phyloP scores from a whole-genome alignment of 2,888 invertebrate species.

The Desoria tigrina region DNA sequence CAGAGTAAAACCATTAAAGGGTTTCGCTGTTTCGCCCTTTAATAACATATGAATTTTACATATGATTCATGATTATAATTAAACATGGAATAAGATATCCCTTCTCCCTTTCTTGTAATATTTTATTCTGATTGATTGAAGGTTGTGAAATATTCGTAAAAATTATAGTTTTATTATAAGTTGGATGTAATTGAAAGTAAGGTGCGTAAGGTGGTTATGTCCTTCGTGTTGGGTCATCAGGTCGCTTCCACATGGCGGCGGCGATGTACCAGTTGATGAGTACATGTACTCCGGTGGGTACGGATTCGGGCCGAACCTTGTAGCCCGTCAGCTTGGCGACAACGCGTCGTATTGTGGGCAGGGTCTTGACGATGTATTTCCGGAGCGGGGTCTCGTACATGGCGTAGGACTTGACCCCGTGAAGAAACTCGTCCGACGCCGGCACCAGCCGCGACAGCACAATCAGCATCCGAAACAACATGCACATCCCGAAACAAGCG shows the following conservation, averaged over 20 bases:
- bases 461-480: constrained; percentile 42
- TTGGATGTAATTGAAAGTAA: no score
- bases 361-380: constrained; percentile 32
- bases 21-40: no score
- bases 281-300: constrained; percentile 33
- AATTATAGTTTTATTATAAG: no score
- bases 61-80: no score
- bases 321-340: constrained; percentile 35
- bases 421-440: not conserved
- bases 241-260: constrained; percentile 47
- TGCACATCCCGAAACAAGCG: constrained; percentile 46
- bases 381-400: constrained; percentile 37
- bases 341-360: constrained; percentile 21
- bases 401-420: constrained; percentile 13
- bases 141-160: no score
- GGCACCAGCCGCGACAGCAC: not conserved
- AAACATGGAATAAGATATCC: no score
- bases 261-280: constrained; percentile 44
- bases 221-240: constrained; percentile 24
- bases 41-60: no score
- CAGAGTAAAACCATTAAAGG: no score
- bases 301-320: constrained; percentile 32
- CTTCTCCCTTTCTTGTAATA: no score
- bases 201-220: no score
- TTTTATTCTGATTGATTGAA: no score